Base-by-base conservation (phyloP, 2,113 vertebrate genomes). In the Podarcis cretensis region DNA sequence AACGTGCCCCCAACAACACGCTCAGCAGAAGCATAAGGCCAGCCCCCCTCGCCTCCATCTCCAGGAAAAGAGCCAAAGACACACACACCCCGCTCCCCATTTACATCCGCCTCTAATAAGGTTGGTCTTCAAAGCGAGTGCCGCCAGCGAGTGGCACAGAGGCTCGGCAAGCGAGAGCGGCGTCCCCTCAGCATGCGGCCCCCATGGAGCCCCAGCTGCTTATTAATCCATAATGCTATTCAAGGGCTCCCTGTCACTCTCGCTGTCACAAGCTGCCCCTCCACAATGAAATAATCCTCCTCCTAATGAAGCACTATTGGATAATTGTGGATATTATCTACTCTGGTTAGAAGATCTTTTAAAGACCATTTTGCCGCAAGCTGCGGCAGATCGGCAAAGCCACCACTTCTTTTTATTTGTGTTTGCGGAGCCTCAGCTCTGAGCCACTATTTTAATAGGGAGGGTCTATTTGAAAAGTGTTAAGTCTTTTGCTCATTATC, bases 401-500 rank as follows among this genome's bases (percentile, higher is more conserved):
- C 48, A 83, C 89, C 88, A 75, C 27, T 63, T 81, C 5, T 1
- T 32, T 75, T 66, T 8, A 30, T 54, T 6, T 0, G 75, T 30
- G 30, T 48, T 43, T 59, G 89, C 92, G 87, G 94, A 90, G 93
- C 35, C 93, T 93, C 88, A 94, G 94, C 89, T 88, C 73, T 92
- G 96, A 95, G 91, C 96, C 96, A 89, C 66, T 59, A 89, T 96
- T 96, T 96, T 96, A 96, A 96, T 91, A 93, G 96, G 93, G 92
- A 32, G 23, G 79, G 96, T 94, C 94, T 93, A 93, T 95, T 90
- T 94, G 96, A 95, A 95, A 94, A 97, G 97, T 90, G 94, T 92
- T 94, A 94, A 90, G 48, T 66, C 94, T 93, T 63, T 74, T 95
- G 91, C 96, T 98, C 95, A 92, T 97, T 97, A 97, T 94, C 94